Evolutionary conservation across 2,797 vertebrate species (phyloP), one percentile per base, ranked within the genome.

Genomic region (Dromococcyx pavoninus): DNA sequence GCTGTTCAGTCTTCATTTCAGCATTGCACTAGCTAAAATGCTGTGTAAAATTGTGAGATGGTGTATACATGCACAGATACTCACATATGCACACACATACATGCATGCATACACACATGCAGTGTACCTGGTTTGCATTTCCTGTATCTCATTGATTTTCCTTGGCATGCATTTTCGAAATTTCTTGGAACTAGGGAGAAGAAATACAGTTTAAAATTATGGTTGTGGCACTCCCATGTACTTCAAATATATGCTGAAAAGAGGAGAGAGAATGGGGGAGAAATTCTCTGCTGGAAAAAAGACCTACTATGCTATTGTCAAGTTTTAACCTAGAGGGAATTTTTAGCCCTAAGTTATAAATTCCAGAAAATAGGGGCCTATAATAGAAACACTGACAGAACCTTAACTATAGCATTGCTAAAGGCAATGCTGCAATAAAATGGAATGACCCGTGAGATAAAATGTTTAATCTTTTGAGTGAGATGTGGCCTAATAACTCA

Each of bases 311-410:
- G 32, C 37, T 86, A 64, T 94, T 96, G 91, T 74, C 75, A 92
- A 96, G 78, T 97, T 97, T 96, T 80, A 96, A 89, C 57, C 94
- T 72, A 69, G 46, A 92, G 78, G 73, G 88, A 95, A 95, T 93
- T 96, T 97, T 96, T 96, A 93, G 91, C 90, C 82, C 65, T 94
- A 95, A 97, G 85, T 95, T 97, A 96, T 97, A 97, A 97, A 97
- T 96, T 97, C 92, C 93, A 96, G 90, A 97, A 97, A 96, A 97
- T 91, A 93, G 79, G 64, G 53, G 87, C 85, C 91, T 97, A 64
- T 97, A 97, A 97, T 95, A 86, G 94, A 97, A 97, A 96, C n/a
- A 83, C 75, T 95, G 95, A 95, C 90, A 94, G 95, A 96, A 95
- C 58, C 74, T 95, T 96, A 96, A 96, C 91, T 96, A 90, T 70